Evolutionary conservation across 2,888 invertebrate genomes (phyloP), one percentile per base, ranked within the genome.

Genomic region (Cerastoderma edule): DNA sequence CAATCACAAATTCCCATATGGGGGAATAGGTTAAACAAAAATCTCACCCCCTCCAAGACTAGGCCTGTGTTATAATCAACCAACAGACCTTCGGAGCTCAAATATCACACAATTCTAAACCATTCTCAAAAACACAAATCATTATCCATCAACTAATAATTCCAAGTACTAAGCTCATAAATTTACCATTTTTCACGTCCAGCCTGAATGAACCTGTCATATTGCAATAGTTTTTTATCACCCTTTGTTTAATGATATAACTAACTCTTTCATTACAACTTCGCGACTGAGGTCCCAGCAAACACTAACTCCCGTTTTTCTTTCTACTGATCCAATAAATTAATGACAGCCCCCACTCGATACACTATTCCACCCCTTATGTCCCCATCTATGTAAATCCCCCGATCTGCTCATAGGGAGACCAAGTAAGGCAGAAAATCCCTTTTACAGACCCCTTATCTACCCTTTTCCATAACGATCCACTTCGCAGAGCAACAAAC

Each of bases 361-460:
- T 60, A 60, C 60, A 60, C 60, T 27, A 60, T 60, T 56, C 33
- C 56, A 60, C 39, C 60, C 60, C 60, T 39, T 60, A 60, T 60
- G 60, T 60, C 60, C 27, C 60, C 1, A 60, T 60, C 60, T 60
- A 60, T 39, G 50, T 70, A 75, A 73, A 73, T 73, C 73, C 63
- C n/a, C 44, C 73, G 67, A 73, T 73, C 67, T 27, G 13, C 27
- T 32, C 8, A 8, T 8, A 33, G 39, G 24, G 22, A 60, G 22
- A 39, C 39, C 39, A 60, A n/a, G 10, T 24, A 39, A 16, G 35
- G 39, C 22, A 35, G 19, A 35, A 30, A 57, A 57, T 57, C 57
- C 60, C 60, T 60, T 60, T 24, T 22, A 60, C 35, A 60, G 60
- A 35, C 60, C 60, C 60, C 35, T 39, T 60, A 24, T n/a, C n/a